Evolutionary conservation across 2,797 vertebrate species (phyloP), one percentile per base, ranked within the genome.

Genomic region (Catamblyrhynchus diadema): DNA sequence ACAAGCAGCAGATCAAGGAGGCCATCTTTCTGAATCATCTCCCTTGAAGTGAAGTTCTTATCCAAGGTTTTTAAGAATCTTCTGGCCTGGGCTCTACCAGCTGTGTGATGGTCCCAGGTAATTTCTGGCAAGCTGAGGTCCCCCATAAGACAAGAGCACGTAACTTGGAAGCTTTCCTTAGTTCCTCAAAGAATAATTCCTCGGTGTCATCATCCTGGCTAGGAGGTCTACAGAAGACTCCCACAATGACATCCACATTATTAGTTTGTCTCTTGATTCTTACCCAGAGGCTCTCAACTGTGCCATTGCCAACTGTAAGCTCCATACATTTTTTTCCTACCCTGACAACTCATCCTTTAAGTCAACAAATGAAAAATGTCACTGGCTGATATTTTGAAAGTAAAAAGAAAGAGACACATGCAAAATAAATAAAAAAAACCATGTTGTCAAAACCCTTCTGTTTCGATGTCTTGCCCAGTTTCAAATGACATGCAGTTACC

Each of bases 21-120:
- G 10, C 9, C 24, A 21, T 53, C 47, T 9, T 33, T 69, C 24
- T 0, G 2, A 53, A 33, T n/a, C 1, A 0, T 12, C 8, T 53
- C 24, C 6, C 20, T 60, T 37, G 11, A 30, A 53, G 41, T 13
- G 17, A 39, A 47, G 33, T 4, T 24, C 16, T 45, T 33, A 53
- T 4, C 13, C 33, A 61, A 30, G 47, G 4, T 60, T 42, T 37
- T 67, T 23, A 44, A 15, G 4, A 69, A 41, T 47, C 33, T 70
- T 54, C 21, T 41, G 21, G 20, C 30, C 41, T 30, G 33, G n/a
- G 24, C 6, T 78, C 17, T 61, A 54, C 8, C 30, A 41, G 33
- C 5, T 18, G 4, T 41, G 8, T 33, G 25, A 77, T 54, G 21
- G 17, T 41, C 30, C 21, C 33, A 41, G 11, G 9, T 45, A n/a